Conservation (phyloP, 2,888 invertebrate genomes). For the Darwinula stevensoni region DNA sequence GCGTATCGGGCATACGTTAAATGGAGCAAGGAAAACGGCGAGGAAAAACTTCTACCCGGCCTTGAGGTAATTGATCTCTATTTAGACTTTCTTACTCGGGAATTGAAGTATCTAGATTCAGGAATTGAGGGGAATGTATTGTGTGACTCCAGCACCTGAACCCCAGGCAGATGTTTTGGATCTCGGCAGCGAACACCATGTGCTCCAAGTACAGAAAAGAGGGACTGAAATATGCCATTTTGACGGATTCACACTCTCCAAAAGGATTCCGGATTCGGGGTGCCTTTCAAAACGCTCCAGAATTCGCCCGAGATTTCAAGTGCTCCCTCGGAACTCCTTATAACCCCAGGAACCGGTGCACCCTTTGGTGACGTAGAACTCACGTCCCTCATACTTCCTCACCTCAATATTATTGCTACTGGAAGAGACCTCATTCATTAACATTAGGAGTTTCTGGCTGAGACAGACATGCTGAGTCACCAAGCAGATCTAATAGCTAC, state of each 20-base stretch:
- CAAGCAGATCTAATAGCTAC: too few species aligned
- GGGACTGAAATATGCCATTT: constrained; percentile 41
- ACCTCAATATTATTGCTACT: too few species aligned
- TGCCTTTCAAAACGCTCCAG: constrained; percentile 27
- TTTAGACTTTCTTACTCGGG: too few species aligned
- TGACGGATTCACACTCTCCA: constrained; percentile 31
- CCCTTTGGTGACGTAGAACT: constrained; percentile 29
- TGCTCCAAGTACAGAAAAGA: constrained; percentile 41
- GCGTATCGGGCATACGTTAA: constrained; percentile 53
- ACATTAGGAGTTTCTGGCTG: too few species aligned
- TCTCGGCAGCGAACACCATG: constrained; percentile 60
- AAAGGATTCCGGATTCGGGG: constrained; percentile 27
- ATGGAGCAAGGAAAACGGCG: constrained; percentile 24
- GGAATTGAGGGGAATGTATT: too few species aligned
- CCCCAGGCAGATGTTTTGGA: constrained; percentile 43
- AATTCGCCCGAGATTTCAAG: constrained; percentile 28
- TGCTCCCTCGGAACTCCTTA: constrained; percentile 27
- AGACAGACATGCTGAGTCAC: too few species aligned
- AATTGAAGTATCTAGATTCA: too few species aligned
- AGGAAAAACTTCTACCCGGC: constrained; percentile 36
- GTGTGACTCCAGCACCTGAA: constrained; percentile 9
- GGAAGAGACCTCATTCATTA: too few species aligned
- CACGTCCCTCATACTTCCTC: too few species aligned
- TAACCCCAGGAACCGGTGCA: constrained; percentile 29
- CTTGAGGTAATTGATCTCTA: constrained; percentile 9